phyloP scores from a whole-genome alignment of 2,888 invertebrate species.

The Drosophila fungiperda region DNA sequence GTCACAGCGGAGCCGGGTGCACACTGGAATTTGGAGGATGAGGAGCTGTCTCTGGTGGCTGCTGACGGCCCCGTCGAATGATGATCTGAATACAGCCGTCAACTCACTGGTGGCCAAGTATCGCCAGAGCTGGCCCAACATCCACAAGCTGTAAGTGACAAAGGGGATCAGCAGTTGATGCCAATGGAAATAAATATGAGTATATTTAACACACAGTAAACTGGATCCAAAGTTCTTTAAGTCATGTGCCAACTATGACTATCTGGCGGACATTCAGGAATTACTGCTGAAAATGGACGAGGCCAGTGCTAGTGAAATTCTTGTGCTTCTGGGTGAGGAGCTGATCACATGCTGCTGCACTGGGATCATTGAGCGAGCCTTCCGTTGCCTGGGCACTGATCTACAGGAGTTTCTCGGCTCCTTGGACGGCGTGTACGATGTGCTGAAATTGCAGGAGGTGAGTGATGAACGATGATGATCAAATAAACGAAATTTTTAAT shows the following conservation, averaged over 20 bases:
- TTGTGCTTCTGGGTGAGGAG: slow-evolving; percentile 92
- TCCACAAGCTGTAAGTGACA: slow-evolving; percentile 83
- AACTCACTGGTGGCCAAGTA: slow-evolving; percentile 89
- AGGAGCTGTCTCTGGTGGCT: too few relatives aligned
- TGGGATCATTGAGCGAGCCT: slow-evolving; percentile 91
- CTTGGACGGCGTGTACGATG: slow-evolving; percentile 95
- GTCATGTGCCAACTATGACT: slow-evolving; percentile 84
- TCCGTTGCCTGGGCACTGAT: slow-evolving; percentile 93
- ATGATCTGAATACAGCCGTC: slow-evolving; percentile 89
- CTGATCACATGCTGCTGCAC: slow-evolving; percentile 90
- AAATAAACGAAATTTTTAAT: background rate
- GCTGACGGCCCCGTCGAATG: too few relatives aligned
- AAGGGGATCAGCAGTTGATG: background rate
- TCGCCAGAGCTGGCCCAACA: slow-evolving; percentile 86
- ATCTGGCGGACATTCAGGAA: slow-evolving; percentile 85
- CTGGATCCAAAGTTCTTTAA: slow-evolving; percentile 82
- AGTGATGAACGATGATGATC: background rate
- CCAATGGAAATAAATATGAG: background rate
- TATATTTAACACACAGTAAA: slow-evolving; percentile 69
- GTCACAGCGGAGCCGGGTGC: too few relatives aligned
- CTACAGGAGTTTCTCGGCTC: slow-evolving; percentile 94
- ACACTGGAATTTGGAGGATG: too few relatives aligned
- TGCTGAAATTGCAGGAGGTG: slow-evolving; percentile 91
- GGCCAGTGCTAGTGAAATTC: slow-evolving; percentile 86
- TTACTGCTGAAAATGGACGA: slow-evolving; percentile 85